These are phyloP conservation scores for Saccostrea glomerata DNA, from an alignment of 1,140 invertebrate species.

Conservation along the genomic window DNA sequence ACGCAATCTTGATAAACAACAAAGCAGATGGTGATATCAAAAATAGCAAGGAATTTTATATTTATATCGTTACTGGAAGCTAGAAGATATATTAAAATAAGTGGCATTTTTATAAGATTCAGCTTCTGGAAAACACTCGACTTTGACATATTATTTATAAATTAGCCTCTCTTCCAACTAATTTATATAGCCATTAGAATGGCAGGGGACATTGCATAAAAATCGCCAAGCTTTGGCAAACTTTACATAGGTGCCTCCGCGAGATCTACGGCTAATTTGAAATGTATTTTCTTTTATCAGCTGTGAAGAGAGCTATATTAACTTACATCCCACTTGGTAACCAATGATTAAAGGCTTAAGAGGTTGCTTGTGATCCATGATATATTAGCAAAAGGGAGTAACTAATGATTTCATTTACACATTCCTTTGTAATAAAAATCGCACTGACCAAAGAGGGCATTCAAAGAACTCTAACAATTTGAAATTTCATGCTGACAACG, in stretches of 20 bases:
- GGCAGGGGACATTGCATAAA: background rate
- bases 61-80: background rate
- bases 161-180: background rate
- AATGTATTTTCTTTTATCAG: slow-evolving; percentile 18
- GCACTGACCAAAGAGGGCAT: slow-evolving; percentile 12
- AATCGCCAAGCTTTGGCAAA: background rate
- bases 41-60: slow-evolving; percentile 8
- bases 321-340: slow-evolving; percentile 1
- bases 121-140: background rate
- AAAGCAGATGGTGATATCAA: background rate
- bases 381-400: slow-evolving; percentile 18
- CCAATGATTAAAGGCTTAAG: slow-evolving; percentile 4
- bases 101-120: background rate
- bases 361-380: slow-evolving; percentile 17
- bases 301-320: slow-evolving; percentile 29
- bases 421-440: slow-evolving; percentile 11
- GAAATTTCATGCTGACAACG: background rate
- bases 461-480: background rate
- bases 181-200: background rate
- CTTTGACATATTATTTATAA: background rate
- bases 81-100: background rate
- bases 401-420: slow-evolving; percentile 32
- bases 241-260: background rate
- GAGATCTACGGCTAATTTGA: slow-evolving; percentile 25
- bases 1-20: background rate